These are phyloP conservation scores for Andrena haemorrhoa DNA, from an alignment of 2,888 invertebrate genomes.

Conservation along the genomic window DNA sequence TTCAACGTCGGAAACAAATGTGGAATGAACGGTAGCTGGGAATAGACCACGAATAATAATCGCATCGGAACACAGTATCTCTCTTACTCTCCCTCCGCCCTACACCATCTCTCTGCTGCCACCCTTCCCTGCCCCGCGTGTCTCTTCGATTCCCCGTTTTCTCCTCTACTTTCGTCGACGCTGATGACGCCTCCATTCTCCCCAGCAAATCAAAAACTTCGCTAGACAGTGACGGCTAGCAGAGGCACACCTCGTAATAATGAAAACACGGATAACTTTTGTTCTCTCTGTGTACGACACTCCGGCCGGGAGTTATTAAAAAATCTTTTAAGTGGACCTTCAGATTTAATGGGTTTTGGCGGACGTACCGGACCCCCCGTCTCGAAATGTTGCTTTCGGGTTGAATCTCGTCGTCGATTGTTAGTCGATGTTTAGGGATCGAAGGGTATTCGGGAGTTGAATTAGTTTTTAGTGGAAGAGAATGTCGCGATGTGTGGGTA, in stretches of 20 bases:
- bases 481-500: slow-evolving; percentile 40
- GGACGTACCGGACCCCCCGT: too few relatives aligned
- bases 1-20: slow-evolving; percentile 72
- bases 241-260: background rate
- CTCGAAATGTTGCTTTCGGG: too few relatives aligned
- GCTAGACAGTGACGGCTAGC: slow-evolving; percentile 2
- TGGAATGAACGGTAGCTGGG: slow-evolving; percentile 67
- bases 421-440: slow-evolving; percentile 7
- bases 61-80: slow-evolving; percentile 70
- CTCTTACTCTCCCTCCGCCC: slow-evolving; percentile 12
- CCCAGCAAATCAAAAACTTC: slow-evolving; percentile 40
- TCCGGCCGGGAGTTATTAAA: background rate
- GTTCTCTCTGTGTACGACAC: background rate
- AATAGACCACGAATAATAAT: slow-evolving; percentile 72
- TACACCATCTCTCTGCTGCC: background rate
- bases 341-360: background rate
- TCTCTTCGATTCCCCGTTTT: slow-evolving; percentile 25
- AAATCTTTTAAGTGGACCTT: background rate
- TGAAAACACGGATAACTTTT: background rate
- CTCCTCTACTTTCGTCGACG: slow-evolving; percentile 21
- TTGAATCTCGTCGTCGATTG: too few relatives aligned
- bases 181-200: slow-evolving; percentile 55
- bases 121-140: background rate
- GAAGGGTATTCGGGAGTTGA: background rate
- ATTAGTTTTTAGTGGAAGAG: slow-evolving; percentile 45